These are phyloP conservation scores for Eudasyphora cyanicolor DNA, from an alignment of 2,888 invertebrate genomes.

Conservation along the genomic window DNA sequence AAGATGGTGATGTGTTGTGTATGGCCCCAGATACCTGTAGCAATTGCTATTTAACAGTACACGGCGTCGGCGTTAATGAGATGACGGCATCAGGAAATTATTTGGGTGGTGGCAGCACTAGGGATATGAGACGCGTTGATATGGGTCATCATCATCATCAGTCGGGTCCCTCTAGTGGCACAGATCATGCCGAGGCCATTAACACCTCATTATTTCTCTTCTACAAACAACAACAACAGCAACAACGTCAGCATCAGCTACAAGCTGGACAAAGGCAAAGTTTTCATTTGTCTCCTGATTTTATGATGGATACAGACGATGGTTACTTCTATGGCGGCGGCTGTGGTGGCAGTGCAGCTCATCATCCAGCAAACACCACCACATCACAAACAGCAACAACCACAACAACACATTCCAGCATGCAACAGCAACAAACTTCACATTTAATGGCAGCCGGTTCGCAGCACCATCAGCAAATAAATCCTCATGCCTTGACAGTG, in stretches of 20 bases:
- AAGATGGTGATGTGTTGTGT: constrained; percentile 73
- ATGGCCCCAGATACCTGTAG: constrained; percentile 76
- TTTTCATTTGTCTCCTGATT: constrained; percentile 63
- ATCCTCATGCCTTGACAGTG: constrained; percentile 54
- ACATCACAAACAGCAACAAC: constrained; percentile 54
- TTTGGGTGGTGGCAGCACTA: constrained; percentile 75
- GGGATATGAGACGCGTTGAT: constrained; percentile 68
- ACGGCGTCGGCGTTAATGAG: constrained; percentile 51
- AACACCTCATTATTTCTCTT: constrained; percentile 69
- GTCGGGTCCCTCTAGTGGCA: constrained; percentile 20
- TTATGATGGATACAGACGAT: constrained; percentile 78
- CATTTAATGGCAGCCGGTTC: constrained; percentile 23
- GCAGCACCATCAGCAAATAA: constrained; percentile 65
- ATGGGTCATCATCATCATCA: no score
- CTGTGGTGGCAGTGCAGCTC: constrained; percentile 2
- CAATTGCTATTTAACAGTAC: constrained; percentile 73
- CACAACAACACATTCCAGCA: constrained; percentile 54
- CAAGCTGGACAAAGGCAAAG: constrained; percentile 57
- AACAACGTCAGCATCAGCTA: constrained; percentile 67
- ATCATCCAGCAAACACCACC: constrained; percentile 53
- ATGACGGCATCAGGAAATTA: constrained; percentile 66
- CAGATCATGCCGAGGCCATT: constrained; percentile 53
- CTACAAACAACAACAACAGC: constrained; percentile 70
- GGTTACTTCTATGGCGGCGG: constrained; percentile 60
- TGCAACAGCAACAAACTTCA: constrained; percentile 35